Conservation (phyloP, 2,888 invertebrate species). For the Eustalomyia histrio region DNA sequence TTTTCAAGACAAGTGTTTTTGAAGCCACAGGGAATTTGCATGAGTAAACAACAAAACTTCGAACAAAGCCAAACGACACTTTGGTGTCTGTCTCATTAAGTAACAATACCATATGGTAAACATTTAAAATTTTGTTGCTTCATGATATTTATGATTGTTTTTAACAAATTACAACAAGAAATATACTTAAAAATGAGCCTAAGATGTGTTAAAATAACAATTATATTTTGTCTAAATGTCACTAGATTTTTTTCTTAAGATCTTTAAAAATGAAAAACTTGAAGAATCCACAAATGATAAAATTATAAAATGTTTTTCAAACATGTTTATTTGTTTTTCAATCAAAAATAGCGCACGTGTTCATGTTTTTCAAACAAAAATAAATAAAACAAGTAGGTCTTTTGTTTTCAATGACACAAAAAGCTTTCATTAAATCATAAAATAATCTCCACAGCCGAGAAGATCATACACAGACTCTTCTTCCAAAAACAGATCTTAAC, state of each 20-base stretch:
- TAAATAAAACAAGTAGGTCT: conserved; percentile 47
- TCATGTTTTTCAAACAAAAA: conserved; percentile 25
- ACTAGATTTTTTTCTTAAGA: conserved; percentile 12
- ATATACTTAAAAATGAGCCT: too few relatives aligned
- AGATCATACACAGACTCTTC: background rate
- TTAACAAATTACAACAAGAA: background rate
- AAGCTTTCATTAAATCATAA: conserved; percentile 34
- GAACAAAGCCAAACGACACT: conserved; percentile 35
- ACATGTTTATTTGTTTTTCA: conserved; percentile 3
- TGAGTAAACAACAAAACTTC: conserved; percentile 25
- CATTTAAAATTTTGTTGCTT: conserved; percentile 4
- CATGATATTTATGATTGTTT: conserved; percentile 20
- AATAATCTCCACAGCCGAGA: background rate
- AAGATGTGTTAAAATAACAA: conserved; percentile 56
- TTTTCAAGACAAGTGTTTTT: conserved; percentile 45
- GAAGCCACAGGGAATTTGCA: conserved; percentile 41
- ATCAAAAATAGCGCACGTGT: conserved; percentile 60
- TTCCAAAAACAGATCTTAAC: background rate
- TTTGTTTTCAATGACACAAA: conserved; percentile 44
- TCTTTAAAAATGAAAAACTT: conserved; percentile 32
- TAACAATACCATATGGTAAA: background rate
- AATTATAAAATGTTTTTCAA: background rate
- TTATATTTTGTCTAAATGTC: conserved; percentile 49
- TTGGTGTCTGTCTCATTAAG: conserved; percentile 23
- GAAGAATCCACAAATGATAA: conserved; percentile 15